Percentiles rank a stretch among this genome's conserved stretches.
phyloP scores from a whole-genome alignment of 1,140 invertebrate genomes.

The Phenacoccus solenopsis region DNA sequence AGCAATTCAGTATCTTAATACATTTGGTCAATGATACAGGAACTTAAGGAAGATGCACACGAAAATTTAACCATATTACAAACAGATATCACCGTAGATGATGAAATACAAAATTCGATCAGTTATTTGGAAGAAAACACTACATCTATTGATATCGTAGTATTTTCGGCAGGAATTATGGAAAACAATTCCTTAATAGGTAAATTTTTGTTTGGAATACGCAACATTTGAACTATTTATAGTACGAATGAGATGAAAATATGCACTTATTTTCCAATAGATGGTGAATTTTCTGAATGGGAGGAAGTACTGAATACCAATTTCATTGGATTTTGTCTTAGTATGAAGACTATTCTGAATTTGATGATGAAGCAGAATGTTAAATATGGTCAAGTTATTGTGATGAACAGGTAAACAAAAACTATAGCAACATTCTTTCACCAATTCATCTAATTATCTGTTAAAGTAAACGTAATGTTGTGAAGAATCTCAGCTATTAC shows the following conservation, averaged over 20 bases:
- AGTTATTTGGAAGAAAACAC: not conserved
- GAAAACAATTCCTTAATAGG: constrained; percentile 10
- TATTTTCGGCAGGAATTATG: not conserved
- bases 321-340: not conserved
- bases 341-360: not conserved
- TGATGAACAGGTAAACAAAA: not conserved
- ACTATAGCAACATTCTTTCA: too few species aligned
- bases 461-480: too few species aligned
- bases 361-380: not conserved
- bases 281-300: constrained; percentile 7
- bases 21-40: not conserved
- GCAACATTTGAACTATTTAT: not conserved
- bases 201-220: not conserved
- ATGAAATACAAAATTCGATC: not conserved
- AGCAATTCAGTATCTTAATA: not conserved
- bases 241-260: not conserved
- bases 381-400: not conserved
- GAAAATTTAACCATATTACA: not conserved
- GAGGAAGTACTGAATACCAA: not conserved
- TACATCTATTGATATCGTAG: not conserved
- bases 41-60: not conserved
- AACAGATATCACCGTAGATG: not conserved
- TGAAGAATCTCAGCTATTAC: too few species aligned
- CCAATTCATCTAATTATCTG: too few species aligned
- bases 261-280: not conserved